Evolutionary conservation across 1,140 invertebrate species (phyloP).

Genomic region (Amyelois transitella): DNA sequence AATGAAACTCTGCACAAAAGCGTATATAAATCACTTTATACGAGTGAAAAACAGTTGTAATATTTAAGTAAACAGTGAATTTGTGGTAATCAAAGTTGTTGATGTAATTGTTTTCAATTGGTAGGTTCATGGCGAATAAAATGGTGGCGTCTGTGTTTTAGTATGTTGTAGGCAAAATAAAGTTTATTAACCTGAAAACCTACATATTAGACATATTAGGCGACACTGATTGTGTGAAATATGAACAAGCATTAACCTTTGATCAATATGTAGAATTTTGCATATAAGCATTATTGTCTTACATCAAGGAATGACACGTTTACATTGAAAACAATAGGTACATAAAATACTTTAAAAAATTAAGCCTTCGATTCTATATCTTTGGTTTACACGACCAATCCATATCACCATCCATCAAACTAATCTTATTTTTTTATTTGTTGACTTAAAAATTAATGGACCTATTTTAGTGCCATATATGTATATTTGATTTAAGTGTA

Average conservation of each 20-base stretch:
- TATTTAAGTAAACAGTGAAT: background rate
- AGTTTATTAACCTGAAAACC: background rate
- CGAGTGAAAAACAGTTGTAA: conserved; percentile 31
- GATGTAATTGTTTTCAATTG: background rate
- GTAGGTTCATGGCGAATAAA: background rate
- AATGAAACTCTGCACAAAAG: conserved; percentile 26
- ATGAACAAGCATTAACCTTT: background rate
- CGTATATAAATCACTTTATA: conserved; percentile 44
- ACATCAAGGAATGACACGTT: no score
- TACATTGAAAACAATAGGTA: no score
- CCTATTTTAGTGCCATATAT: no score
- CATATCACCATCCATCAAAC: no score
- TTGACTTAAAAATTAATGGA: no score
- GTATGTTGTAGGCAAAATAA: background rate
- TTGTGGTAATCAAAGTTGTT: background rate
- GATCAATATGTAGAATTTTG: background rate
- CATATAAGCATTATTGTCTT: no score
- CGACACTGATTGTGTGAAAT: background rate
- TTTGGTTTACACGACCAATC: no score
- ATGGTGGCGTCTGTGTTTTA: background rate
- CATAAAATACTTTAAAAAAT: no score
- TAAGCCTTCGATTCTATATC: no score
- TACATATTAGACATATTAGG: no score
- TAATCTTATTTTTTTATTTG: no score
- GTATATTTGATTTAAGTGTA: no score